phyloP scores from a whole-genome alignment of 2,113 vertebrate genomes.

The Sylvietta virens region DNA sequence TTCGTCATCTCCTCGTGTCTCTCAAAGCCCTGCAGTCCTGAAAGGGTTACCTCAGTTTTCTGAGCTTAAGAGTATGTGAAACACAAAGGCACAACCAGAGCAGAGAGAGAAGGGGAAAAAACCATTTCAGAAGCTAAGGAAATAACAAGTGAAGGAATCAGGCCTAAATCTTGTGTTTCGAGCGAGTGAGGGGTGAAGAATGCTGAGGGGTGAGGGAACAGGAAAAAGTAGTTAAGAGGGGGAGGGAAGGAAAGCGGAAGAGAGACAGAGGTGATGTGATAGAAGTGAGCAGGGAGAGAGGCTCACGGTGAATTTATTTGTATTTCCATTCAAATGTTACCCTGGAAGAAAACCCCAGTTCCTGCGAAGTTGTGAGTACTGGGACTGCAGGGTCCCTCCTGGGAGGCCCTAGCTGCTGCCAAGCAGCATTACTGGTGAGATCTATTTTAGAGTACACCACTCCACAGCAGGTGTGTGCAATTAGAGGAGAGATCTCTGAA shows the following conservation, averaged over 20 bases:
- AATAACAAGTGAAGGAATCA: not conserved
- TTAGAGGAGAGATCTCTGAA: slow-evolving; percentile 8
- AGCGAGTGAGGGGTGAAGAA: not conserved
- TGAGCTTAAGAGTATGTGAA: not conserved
- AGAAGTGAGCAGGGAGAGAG: not conserved
- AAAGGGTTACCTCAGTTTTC: not conserved
- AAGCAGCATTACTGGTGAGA: not conserved
- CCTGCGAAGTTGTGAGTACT: not conserved
- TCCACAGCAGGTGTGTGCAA: not conserved
- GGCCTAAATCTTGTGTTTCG: not conserved
- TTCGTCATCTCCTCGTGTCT: not conserved
- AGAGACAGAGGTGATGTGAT: not conserved
- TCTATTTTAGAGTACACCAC: not conserved
- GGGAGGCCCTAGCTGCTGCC: not conserved
- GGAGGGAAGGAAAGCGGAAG: not conserved
- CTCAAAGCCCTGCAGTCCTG: not conserved
- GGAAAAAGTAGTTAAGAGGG: not conserved
- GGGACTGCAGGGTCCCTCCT: not conserved
- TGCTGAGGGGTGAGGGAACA: not conserved
- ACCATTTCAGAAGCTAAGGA: not conserved
- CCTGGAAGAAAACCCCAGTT: not conserved
- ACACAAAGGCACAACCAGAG: not conserved
- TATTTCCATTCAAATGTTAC: not conserved
- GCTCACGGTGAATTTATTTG: not conserved
- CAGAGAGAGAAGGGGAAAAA: not conserved